Evolutionary conservation across 1,140 invertebrate species (phyloP).

Genomic region (Brachionus rubens): DNA sequence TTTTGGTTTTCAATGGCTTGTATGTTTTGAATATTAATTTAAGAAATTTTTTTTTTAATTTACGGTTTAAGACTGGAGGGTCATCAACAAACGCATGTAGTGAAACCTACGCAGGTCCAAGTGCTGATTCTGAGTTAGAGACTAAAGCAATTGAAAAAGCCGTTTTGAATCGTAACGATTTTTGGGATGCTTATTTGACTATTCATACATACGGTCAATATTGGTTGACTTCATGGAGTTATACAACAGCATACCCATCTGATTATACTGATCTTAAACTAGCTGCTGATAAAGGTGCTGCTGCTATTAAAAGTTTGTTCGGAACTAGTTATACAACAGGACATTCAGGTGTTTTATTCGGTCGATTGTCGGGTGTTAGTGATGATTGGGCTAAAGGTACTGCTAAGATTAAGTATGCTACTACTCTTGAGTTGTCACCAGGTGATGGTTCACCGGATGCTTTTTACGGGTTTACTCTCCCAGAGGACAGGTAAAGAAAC

Average conservation of each 20-base stretch:
- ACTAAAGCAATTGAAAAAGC: slow-evolving; percentile 25
- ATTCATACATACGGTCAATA: slow-evolving; percentile 43
- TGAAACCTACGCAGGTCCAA: slow-evolving; percentile 46
- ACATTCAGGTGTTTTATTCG: slow-evolving; percentile 29
- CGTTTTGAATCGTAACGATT: not conserved
- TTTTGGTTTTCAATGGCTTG: slow-evolving; percentile 46
- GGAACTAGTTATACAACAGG: slow-evolving; percentile 36
- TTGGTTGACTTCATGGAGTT: slow-evolving; percentile 45
- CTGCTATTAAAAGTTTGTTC: not conserved
- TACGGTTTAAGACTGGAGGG: slow-evolving; percentile 6
- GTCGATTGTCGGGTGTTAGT: slow-evolving; percentile 48
- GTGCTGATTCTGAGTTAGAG: slow-evolving; percentile 41
- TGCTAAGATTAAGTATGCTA: slow-evolving; percentile 58
- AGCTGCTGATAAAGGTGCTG: slow-evolving; percentile 20
- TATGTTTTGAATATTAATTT: not conserved
- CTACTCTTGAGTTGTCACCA: slow-evolving; percentile 57
- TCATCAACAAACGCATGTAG: slow-evolving; percentile 24
- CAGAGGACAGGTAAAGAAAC: slow-evolving; percentile 13
- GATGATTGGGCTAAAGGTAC: slow-evolving; percentile 56
- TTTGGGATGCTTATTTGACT: slow-evolving; percentile 46
- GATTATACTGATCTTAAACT: slow-evolving; percentile 30
- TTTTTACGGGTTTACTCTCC: slow-evolving; percentile 16
- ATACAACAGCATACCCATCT: slow-evolving; percentile 1
- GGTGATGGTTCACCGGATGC: not conserved
- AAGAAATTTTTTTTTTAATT: not conserved